Conservation (phyloP, 2,797 vertebrate species). For the Notolabrus celidotus region DNA sequence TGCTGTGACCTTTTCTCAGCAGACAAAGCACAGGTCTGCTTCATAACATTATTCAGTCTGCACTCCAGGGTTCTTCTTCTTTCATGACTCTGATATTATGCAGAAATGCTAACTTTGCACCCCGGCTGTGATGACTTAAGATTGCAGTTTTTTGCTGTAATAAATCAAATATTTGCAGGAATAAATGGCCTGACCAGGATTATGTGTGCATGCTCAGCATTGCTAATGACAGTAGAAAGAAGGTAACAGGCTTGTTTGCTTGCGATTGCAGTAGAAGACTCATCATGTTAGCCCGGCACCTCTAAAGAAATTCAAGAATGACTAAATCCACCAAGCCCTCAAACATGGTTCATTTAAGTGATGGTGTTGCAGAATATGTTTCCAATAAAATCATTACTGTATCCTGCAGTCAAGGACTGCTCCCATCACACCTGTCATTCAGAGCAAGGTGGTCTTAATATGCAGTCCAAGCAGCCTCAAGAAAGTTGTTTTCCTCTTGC, state of each 20-base stretch:
- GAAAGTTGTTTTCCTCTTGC: too few species aligned
- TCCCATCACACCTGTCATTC: too few species aligned
- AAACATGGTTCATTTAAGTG: too few species aligned
- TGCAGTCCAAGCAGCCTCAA: too few species aligned
- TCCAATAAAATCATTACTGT: too few species aligned
- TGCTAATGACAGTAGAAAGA: background rate
- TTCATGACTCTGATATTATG: background rate
- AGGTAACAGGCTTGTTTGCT: background rate
- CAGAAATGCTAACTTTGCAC: background rate
- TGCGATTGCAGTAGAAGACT: background rate
- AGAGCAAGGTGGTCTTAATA: too few species aligned
- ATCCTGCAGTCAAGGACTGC: too few species aligned
- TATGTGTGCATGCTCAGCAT: background rate
- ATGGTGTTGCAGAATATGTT: too few species aligned
- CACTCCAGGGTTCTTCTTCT: background rate
- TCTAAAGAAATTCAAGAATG: too few species aligned
- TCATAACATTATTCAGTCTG: slow-evolving; percentile 3
- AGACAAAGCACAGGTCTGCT: background rate
- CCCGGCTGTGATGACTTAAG: background rate
- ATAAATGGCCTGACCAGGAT: background rate
- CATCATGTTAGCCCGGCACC: too few species aligned
- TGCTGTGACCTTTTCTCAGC: background rate
- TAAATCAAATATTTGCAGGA: background rate
- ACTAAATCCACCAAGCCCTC: too few species aligned
- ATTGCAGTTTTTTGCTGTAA: background rate